phyloP scores from a whole-genome alignment of 2,888 invertebrate genomes.

The Cosmopolites sordidus region DNA sequence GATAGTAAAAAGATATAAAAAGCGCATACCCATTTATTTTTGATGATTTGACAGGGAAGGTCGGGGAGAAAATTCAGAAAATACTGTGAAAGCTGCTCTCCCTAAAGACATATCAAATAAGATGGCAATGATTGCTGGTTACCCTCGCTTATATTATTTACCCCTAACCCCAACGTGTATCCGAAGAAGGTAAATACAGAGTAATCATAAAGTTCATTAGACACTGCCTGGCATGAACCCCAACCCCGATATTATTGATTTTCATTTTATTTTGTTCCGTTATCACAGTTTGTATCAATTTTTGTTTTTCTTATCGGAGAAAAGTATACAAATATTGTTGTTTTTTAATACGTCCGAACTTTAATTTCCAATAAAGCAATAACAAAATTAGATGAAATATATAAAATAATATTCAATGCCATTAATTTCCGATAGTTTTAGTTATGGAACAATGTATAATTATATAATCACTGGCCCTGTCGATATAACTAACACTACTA shows the following conservation, averaged over 20 bases:
- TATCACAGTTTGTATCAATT: not conserved
- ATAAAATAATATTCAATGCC: too few species aligned
- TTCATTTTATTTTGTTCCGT: not conserved
- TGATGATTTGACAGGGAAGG: not conserved
- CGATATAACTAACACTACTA: too few species aligned
- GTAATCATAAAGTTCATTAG: constrained; percentile 48
- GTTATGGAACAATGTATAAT: too few species aligned
- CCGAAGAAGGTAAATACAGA: constrained; percentile 46
- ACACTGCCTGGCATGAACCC: constrained; percentile 36
- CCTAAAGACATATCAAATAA: constrained; percentile 22
- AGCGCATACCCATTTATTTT: not conserved
- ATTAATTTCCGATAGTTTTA: too few species aligned
- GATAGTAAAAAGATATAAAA: too few species aligned
- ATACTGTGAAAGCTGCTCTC: constrained; percentile 1
- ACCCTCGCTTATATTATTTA: constrained; percentile 22
- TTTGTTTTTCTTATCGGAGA: not conserved
- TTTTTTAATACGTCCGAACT: too few species aligned
- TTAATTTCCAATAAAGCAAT: too few species aligned
- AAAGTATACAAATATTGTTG: too few species aligned
- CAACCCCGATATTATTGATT: constrained; percentile 32
- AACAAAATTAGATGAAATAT: too few species aligned
- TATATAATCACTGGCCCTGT: too few species aligned
- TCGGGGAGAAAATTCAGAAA: not conserved
- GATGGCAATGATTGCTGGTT: constrained; percentile 20
- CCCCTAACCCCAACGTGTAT: constrained; percentile 21